Evolutionary conservation across 2,113 vertebrate genomes (phyloP).

Genomic region (Muntiacus reevesi): DNA sequence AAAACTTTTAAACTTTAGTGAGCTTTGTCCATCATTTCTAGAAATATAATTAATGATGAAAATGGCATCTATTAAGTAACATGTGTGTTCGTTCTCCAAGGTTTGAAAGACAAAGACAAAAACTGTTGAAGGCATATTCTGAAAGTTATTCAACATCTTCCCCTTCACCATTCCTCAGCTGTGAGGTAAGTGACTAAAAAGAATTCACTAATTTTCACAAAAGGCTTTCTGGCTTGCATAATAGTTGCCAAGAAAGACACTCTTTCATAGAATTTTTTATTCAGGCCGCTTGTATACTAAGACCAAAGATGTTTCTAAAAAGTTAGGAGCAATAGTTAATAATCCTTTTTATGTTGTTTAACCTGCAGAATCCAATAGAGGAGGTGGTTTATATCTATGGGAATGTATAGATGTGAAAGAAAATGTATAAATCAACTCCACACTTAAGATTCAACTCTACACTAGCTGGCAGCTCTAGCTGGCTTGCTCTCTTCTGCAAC

Average conservation of each 20-base stretch:
- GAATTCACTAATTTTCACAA: background rate
- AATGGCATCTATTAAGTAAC: background rate
- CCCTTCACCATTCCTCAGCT: background rate
- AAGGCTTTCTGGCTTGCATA: background rate
- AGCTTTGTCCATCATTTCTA: background rate
- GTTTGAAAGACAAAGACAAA: background rate
- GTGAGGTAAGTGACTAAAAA: background rate
- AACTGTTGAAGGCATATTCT: background rate
- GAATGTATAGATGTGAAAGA: background rate
- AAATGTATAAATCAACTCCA: background rate
- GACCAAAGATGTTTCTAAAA: background rate
- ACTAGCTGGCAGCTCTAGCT: background rate
- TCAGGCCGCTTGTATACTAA: background rate
- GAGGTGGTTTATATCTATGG: background rate
- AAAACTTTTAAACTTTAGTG: background rate
- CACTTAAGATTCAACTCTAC: background rate
- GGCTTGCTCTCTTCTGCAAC: background rate
- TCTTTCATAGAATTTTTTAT: background rate
- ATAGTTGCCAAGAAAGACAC: background rate
- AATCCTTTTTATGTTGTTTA: background rate
- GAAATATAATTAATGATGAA: conserved; percentile 19
- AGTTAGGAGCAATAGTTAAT: background rate
- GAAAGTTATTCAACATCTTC: background rate
- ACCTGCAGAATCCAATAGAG: background rate
- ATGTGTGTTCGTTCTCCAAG: background rate